Evolutionary conservation across 1,140 invertebrate genomes (phyloP), one percentile per base, ranked within the genome.

Genomic region (Drosophila asahinai): DNA sequence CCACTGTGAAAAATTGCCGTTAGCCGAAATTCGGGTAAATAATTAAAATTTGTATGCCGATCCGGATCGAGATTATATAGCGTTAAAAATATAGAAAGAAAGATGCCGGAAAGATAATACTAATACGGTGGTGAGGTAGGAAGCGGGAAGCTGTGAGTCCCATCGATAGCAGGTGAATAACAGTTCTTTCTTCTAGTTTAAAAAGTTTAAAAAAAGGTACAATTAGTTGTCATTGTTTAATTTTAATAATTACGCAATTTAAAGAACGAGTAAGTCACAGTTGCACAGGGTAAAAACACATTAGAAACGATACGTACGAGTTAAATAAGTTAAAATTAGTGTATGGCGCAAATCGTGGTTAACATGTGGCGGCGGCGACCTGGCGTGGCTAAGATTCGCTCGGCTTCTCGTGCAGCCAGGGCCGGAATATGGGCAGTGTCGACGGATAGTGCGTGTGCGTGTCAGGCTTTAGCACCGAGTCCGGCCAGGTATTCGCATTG

Each of bases 351-450:
- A 76, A 62, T 74, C 43, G 72, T 70, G 67, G 38, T 73, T 70
- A 87, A 89, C 77, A 57, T 62, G 42, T 25, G 30, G 19, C 4
- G 9, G 9, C 19, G 3, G 48, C 22, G 2, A 11, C 36, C n/a
- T 36, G 54, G 45, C 30, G 3, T 17, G 43, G 58, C 48, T 80
- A 82, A 77, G 86, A 82, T 51, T 93, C 91, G 42, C 25, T 78
- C 0, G 92, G 89, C 54, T 93, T 93, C 33, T 93, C 92, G 68
- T 97, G 96, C 36, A 98, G 94, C 97, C 97, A 98, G 12, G 97
- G 97, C 78, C 97, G 94, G 92, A 98, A 97, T 79, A 98, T 97
- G n/a, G 97, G 97, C 84, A 98, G 93, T n/a, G 97, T 97, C 48
- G 96, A 97, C 27, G 97, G 97, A 93, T 98, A 98, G 36, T 98